Percentiles rank a stretch among this genome's conserved stretches.
Conservation (phyloP, 2,888 invertebrate species). For the Leptura quadrifasciata region DNA sequence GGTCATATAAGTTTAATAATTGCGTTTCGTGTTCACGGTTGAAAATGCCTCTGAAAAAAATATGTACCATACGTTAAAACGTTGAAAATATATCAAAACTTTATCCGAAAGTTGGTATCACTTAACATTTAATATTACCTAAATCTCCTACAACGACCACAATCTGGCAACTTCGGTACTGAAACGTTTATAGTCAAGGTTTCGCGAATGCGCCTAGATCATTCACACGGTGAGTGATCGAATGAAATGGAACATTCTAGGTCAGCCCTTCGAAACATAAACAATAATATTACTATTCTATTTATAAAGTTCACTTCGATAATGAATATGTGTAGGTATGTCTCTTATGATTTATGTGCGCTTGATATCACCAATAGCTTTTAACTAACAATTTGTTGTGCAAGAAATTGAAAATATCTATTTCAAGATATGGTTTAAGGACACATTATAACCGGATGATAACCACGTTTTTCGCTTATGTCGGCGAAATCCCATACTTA, state of each 20-base stretch:
- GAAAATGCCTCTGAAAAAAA: no score
- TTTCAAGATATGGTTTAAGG: no score
- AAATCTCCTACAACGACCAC: background rate
- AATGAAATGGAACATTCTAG: slow-evolving; percentile 29
- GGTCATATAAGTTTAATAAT: no score
- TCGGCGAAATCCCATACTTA: no score
- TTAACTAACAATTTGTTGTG: background rate
- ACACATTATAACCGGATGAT: no score
- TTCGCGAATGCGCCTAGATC: slow-evolving; percentile 28
- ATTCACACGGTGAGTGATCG: slow-evolving; percentile 24
- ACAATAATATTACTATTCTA: background rate
- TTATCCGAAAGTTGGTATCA: no score
- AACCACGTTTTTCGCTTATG: no score
- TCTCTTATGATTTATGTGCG: background rate
- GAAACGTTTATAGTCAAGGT: slow-evolving; percentile 2
- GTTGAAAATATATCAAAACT: no score
- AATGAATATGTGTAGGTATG: background rate
- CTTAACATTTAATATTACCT: background rate
- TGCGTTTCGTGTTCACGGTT: no score
- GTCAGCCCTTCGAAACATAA: slow-evolving; percentile 15
- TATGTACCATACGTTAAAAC: no score
- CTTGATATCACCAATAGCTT: no score
- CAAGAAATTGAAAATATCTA: no score
- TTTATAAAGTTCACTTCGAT: background rate
- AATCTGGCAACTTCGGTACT: slow-evolving; percentile 10